These are phyloP conservation scores for Elgonia sp. DNA, from an alignment of 2,888 invertebrate genomes.

Conservation along the genomic window DNA sequence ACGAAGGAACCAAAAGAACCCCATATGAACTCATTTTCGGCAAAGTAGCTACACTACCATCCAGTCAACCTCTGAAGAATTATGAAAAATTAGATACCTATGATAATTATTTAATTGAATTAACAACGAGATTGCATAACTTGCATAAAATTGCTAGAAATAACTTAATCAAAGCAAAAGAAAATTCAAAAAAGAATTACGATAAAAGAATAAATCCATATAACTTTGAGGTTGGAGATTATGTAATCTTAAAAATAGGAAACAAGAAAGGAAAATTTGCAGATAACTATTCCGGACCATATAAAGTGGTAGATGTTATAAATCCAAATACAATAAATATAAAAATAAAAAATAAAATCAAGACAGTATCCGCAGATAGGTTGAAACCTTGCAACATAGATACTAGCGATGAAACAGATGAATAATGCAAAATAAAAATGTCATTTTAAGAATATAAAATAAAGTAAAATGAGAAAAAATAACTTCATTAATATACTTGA, in stretches of 20 bases:
- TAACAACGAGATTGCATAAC: conserved; percentile 11
- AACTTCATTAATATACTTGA: too few relatives aligned
- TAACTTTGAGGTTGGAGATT: conserved; percentile 20
- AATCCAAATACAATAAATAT: conserved; percentile 21
- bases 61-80: not conserved
- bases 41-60: not conserved
- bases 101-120: not conserved
- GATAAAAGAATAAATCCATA: conserved; percentile 22
- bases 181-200: conserved; percentile 25
- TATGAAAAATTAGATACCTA: conserved; percentile 1
- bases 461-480: too few relatives aligned
- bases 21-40: not conserved
- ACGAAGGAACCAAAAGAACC: not conserved
- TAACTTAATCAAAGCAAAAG: conserved; percentile 37
- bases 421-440: too few relatives aligned
- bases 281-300: conserved; percentile 50
- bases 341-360: conserved; percentile 15
- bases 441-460: too few relatives aligned
- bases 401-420: too few relatives aligned
- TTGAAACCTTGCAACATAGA: not conserved
- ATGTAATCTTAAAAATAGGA: conserved; percentile 32
- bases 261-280: conserved; percentile 33
- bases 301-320: conserved; percentile 46
- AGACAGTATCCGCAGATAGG: conserved; percentile 25
- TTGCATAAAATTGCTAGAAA: not conserved